Base-by-base conservation (phyloP, 53 echinoderm and acorn worm species). In the Luidia sarsii region DNA sequence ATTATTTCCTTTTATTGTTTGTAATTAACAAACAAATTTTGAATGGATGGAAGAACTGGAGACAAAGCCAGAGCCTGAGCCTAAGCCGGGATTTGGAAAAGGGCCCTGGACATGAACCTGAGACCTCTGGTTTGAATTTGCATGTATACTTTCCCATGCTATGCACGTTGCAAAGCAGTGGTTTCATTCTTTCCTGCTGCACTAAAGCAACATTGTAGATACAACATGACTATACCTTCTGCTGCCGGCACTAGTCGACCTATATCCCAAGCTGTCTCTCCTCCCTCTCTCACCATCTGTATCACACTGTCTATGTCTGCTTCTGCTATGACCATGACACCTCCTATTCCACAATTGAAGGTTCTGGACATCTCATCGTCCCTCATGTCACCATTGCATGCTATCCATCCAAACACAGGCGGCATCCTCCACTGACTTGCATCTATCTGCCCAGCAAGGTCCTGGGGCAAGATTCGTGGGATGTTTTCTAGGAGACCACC, bases 401-500 rank as follows among this genome's bases (percentile, higher is more conserved):
- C 49, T 23, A 99, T 87, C 99, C 99, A 99, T 54, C 99, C 99
- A 89, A 99, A 99, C 48, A 99, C 99, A 1, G 94, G 65, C 59
- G 94, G 99, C n/a, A 94, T 70, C 25, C 57, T 72, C 99, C 99
- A 99, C 32, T 84, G 70, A 34, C 69, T 84, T 36, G 94, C 89
- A 64, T 99, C 87, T 19, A 99, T 71, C 54, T 89, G 88, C 75
- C 91, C 99, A 50, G 83, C 89, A 38, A 91, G 43, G 87, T 80
- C 37, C 43, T 70, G 39, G 3, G 94, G 99, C 38, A 99, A 64
- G 71, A 94, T 77, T 38, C 99, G 72, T 39, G 94, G 99, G 71
- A 99, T 91, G 74, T 94, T 94, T 64, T 99, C 99, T n/a, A 84
- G 22, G 16, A 99, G 91, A 1, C 99, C 94, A n/a, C 99, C 99